Conservation (phyloP, 2,113 vertebrate species). For the Muscicapa adusta region DNA sequence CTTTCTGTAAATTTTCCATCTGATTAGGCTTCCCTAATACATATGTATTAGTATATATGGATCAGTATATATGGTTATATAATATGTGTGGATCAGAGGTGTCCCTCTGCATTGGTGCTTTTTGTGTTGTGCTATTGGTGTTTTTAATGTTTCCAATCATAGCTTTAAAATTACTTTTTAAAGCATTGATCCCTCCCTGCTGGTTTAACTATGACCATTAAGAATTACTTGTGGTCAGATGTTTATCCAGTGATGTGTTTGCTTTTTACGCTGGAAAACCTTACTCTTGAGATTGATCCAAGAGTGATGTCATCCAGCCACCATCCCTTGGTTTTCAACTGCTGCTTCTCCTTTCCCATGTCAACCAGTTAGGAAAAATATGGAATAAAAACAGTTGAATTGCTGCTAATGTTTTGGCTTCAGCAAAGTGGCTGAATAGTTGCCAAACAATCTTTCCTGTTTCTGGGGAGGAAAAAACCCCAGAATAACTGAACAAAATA, state of each 20-base stretch:
- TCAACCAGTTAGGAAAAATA: background rate
- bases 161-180: background rate
- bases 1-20: background rate
- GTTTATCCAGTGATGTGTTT: conserved; percentile 39
- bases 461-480: background rate
- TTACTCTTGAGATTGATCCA: conserved; percentile 25
- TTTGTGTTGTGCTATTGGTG: background rate
- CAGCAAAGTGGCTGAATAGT: background rate
- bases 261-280: conserved; percentile 19
- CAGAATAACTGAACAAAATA: background rate
- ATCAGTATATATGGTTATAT: background rate
- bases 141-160: background rate
- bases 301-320: background rate
- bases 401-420: background rate
- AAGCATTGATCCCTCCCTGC: background rate
- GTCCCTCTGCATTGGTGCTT: background rate
- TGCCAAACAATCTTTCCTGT: background rate
- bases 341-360: conserved; percentile 16
- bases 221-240: conserved; percentile 28
- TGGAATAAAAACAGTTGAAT: background rate
- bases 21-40: background rate
- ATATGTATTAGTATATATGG: too few species aligned
- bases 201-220: conserved; percentile 2
- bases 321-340: background rate
- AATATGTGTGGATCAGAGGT: background rate